Conservation (phyloP, 2,113 vertebrate species). For the Thalassoma bifasciatum region DNA sequence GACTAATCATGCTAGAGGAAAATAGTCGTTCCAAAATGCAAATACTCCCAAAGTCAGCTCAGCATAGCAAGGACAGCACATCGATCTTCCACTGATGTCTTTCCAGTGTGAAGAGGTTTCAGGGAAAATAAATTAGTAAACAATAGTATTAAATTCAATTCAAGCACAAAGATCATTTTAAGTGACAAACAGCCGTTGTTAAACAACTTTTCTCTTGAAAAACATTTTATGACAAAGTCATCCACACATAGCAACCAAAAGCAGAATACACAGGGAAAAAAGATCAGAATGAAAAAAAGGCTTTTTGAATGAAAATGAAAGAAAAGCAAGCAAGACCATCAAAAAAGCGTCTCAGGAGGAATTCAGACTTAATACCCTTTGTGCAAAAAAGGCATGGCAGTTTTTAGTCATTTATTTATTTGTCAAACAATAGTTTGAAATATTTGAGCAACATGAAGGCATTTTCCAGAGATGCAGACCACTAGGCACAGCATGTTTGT, state of each 20-base stretch:
- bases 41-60: constrained; percentile 49
- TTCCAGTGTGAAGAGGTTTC: constrained; percentile 27
- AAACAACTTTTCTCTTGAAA: too few species aligned
- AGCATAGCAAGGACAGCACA: constrained; percentile 49
- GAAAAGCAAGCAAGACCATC: not conserved
- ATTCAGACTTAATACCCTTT: not conserved
- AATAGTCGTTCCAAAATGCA: constrained; percentile 60
- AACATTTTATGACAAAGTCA: too few species aligned
- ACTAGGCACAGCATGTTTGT: not conserved
- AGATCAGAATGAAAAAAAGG: not conserved
- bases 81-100: constrained; percentile 56
- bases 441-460: not conserved
- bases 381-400: not conserved
- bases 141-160: too few species aligned
- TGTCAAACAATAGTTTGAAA: not conserved
- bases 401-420: not conserved
- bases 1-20: constrained; percentile 60
- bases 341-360: not conserved
- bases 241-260: not conserved
- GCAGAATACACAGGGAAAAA: not conserved
- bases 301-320: not conserved
- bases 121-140: not conserved
- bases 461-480: not conserved
- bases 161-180: too few species aligned
- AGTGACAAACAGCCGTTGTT: too few species aligned